A percentile compares a stretch with the other conserved stretches of the same genome.
These are phyloP conservation scores for Zaprionus lineosus DNA, from an alignment of 2,888 invertebrate species.

Conservation along the genomic window DNA sequence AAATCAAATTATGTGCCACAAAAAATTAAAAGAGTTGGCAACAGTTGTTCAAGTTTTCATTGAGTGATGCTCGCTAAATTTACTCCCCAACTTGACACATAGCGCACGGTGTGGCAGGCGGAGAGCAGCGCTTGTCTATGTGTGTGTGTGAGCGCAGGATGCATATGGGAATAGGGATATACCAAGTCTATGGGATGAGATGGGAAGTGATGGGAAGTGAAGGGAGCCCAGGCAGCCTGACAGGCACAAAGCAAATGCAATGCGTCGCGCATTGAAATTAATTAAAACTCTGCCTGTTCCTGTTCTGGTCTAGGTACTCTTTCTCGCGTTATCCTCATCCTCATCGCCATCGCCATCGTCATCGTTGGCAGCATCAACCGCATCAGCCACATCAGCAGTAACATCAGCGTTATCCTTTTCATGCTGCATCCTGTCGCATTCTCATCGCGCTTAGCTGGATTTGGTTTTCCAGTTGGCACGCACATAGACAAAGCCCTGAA, in stretches of 20 bases:
- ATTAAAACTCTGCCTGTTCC: conserved; percentile 62
- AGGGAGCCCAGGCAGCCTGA: background rate
- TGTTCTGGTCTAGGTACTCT: conserved; percentile 20
- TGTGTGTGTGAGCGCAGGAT: no score
- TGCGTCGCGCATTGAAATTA: conserved; percentile 59
- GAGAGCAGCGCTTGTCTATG: no score
- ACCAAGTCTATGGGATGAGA: no score
- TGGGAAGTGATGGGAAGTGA: background rate
- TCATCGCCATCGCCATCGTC: conserved; percentile 20
- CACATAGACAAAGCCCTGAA: conserved; percentile 70
- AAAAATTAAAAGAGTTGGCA: conserved; percentile 40
- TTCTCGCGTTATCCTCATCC: conserved; percentile 8
- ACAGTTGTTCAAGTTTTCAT: conserved; percentile 49
- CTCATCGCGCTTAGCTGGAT: conserved; percentile 56
- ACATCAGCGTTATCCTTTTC: conserved; percentile 13
- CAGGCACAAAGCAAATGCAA: conserved; percentile 51
- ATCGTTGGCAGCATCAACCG: background rate
- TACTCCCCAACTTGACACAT: conserved; percentile 8
- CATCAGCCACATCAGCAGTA: conserved; percentile 4
- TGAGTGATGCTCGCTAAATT: conserved; percentile 16
- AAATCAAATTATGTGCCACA: conserved; percentile 55
- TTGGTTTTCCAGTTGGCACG: conserved; percentile 66
- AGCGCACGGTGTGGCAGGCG: conserved; percentile 3
- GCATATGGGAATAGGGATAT: no score
- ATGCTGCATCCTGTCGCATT: conserved; percentile 32